A percentile compares a stretch with the other conserved stretches of the same genome.
phyloP scores from a whole-genome alignment of 2,113 vertebrate genomes.

The Antechinus flavipes region DNA sequence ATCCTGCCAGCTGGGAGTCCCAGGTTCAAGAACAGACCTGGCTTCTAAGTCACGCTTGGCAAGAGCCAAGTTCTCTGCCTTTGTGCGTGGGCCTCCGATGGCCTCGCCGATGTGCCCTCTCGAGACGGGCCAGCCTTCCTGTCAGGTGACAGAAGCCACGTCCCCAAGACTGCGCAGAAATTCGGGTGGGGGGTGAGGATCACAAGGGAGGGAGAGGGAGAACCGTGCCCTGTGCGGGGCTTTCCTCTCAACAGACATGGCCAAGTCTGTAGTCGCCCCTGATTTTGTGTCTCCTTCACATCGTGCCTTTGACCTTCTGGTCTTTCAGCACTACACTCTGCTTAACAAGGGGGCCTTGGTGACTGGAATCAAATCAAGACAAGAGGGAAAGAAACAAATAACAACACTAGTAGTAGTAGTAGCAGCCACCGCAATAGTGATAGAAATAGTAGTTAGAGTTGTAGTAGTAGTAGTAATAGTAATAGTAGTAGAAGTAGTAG shows the following conservation, averaged over 20 bases:
- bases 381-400: background rate
- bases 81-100: conserved; percentile 85
- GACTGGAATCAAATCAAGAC: conserved; percentile 48
- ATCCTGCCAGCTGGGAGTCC: conserved; percentile 86
- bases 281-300: conserved; percentile 48
- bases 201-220: conserved; percentile 10
- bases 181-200: conserved; percentile 33
- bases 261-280: conserved; percentile 29
- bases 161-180: conserved; percentile 43
- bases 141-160: conserved; percentile 64
- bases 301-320: conserved; percentile 16
- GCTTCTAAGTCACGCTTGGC: conserved; percentile 90
- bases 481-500: too few species aligned
- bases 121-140: conserved; percentile 79
- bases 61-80: conserved; percentile 86
- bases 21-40: conserved; percentile 89
- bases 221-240: conserved; percentile 3
- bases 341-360: conserved; percentile 28
- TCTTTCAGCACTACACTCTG: background rate
- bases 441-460: too few species aligned
- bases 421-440: too few species aligned
- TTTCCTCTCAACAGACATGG: background rate
- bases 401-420: background rate
- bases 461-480: too few species aligned
- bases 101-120: conserved; percentile 82